phyloP scores from a whole-genome alignment of 2,113 vertebrate genomes.

The Ariopsis seemanni region DNA sequence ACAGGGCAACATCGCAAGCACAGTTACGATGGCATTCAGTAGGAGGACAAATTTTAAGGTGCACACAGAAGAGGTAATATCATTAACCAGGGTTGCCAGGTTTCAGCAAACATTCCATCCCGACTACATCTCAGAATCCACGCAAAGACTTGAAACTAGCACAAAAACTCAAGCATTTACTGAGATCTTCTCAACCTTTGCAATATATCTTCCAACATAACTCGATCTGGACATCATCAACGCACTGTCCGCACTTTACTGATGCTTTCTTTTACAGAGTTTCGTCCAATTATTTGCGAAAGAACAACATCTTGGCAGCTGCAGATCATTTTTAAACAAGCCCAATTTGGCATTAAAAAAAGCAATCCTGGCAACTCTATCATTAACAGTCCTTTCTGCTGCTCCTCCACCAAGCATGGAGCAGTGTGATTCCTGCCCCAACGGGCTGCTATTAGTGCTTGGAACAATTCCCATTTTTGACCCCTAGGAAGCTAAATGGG shows the following conservation, averaged over 20 bases:
- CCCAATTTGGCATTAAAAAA: not conserved
- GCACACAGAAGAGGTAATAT: not conserved
- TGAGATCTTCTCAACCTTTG: not conserved
- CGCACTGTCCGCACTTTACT: not conserved
- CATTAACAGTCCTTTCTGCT: not conserved
- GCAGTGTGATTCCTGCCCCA: not conserved
- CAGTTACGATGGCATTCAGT: not conserved
- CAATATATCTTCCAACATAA: not conserved
- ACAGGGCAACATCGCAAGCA: too few relatives aligned
- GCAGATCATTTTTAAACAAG: not conserved
- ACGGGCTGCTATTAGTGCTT: not conserved
- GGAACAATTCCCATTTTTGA: not conserved
- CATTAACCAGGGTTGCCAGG: not conserved
- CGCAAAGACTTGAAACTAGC: not conserved
- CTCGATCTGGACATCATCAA: not conserved
- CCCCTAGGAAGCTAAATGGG: not conserved
- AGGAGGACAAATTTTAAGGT: not conserved
- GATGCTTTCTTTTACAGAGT: not conserved
- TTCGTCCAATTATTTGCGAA: not conserved
- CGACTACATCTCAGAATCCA: too few relatives aligned
- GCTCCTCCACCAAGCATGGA: not conserved
- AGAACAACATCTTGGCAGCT: not conserved
- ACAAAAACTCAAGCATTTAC: not conserved
- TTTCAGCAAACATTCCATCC: not conserved
- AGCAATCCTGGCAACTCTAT: not conserved